Base-by-base conservation (phyloP, 2,797 vertebrate genomes). In the Acropternis orthonyx region DNA sequence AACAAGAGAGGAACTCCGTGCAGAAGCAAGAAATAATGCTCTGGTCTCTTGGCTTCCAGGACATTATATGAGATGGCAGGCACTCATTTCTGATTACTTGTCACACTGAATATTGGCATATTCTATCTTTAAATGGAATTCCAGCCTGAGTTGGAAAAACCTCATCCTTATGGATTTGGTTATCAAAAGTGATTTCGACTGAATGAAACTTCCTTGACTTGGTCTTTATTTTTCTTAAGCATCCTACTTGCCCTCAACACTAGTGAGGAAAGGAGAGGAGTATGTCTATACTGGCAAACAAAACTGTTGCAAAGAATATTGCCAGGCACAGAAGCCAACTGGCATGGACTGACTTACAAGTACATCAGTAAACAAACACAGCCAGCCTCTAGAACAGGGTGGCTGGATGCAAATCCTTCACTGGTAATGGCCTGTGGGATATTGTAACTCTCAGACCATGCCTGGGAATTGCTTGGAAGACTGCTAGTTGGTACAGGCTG, bases 371-470 rank as follows among this genome's bases (percentile, higher is more conserved):
- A 90, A 81, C 66, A 94, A 78, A 76, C 46, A 43, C 17, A 59
- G 16, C 16, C 86, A 83, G 46, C 12, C 62, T 93, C 68, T 89
- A 83, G 89, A 80, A 7, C 6, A 56, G 58, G 26, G 69, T 74
- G 85, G 21, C 90, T 81, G 62, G 63, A 83, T 94, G 84, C 92
- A 96, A 94, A 92, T 93, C 62, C 37, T 76, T 78, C 30, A 20
- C 27, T 59, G n/a, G 48, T 71, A 56, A 54, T 23, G 59, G 56
- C 76, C 89, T 94, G 75, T 37, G 48, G 56, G 77, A 63, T 76
- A 52, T 73, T 85, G 58, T 10, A 55, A 76, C 73, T 66, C 86
- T 77, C 28, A 28, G 48, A 41, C 43, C 0, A 0, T 76, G 74
- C 43, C 89, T 92, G 84, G 72, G 67, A 94, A 79, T 59, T 87